A percentile compares a stretch with the other conserved stretches of the same genome.
Conservation (phyloP, 1,140 invertebrate species). For the Saccostrea cuccullata region DNA sequence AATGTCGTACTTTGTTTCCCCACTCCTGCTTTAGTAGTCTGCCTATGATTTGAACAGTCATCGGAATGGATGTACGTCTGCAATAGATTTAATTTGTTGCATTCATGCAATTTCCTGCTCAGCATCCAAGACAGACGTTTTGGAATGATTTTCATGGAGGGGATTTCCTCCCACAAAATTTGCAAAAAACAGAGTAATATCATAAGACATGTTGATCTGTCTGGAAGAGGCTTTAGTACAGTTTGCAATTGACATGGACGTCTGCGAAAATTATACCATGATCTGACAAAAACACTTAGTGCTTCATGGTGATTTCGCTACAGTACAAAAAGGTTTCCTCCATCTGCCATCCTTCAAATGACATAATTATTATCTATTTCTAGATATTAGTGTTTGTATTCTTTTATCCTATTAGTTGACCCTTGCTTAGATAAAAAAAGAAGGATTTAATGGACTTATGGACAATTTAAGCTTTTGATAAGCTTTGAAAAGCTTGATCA, state of each 20-base stretch:
- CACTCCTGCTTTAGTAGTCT: not conserved
- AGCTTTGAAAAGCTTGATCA: too few relatives aligned
- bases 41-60: not conserved
- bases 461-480: too few relatives aligned
- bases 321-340: too few relatives aligned
- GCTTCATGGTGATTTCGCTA: too few relatives aligned
- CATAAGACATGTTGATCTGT: not conserved
- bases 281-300: too few relatives aligned
- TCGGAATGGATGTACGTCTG: not conserved
- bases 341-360: too few relatives aligned
- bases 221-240: not conserved
- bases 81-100: not conserved
- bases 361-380: too few relatives aligned
- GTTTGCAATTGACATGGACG: not conserved
- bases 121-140: not conserved
- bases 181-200: not conserved
- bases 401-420: too few relatives aligned
- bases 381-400: too few relatives aligned
- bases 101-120: not conserved
- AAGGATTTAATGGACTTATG: too few relatives aligned
- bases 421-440: too few relatives aligned
- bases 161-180: too few relatives aligned
- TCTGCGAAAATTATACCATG: not conserved
- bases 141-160: not conserved
- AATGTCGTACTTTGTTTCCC: not conserved